phyloP scores from a whole-genome alignment of 2,888 invertebrate species.

The Stenodera caucasica region DNA sequence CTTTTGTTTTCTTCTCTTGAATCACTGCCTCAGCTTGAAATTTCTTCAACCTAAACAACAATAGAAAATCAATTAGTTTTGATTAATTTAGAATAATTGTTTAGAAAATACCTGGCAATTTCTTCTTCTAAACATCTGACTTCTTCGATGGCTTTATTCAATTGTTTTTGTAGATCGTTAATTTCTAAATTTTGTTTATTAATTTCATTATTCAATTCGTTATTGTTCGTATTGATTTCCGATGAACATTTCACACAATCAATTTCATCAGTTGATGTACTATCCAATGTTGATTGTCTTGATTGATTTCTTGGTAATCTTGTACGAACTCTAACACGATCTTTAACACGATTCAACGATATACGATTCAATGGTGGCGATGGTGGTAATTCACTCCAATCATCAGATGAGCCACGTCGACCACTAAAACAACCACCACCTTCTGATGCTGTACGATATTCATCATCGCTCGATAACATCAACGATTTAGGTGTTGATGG shows the following conservation, averaged over 20 bases:
- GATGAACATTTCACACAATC: conserved; percentile 49
- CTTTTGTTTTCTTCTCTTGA: conserved; percentile 76
- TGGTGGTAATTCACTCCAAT: conserved; percentile 78
- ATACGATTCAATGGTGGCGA: conserved; percentile 67
- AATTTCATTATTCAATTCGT: conserved; percentile 54
- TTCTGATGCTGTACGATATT: conserved; percentile 85
- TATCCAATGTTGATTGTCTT: conserved; percentile 66
- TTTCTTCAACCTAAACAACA: conserved; percentile 62
- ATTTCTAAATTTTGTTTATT: conserved; percentile 67
- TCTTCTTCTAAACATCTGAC: conserved; percentile 72
- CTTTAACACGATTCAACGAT: conserved; percentile 67
- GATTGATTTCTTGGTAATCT: conserved; percentile 52
- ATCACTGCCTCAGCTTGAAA: conserved; percentile 70
- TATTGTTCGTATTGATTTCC: conserved; percentile 25
- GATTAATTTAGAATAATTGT: conserved; percentile 1
- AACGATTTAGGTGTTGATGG: conserved; percentile 69
- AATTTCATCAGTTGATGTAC: conserved; percentile 64
- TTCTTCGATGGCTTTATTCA: conserved; percentile 65
- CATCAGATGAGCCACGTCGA: conserved; percentile 73
- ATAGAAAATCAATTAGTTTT: not conserved
- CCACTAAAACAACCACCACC: conserved; percentile 60
- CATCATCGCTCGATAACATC: conserved; percentile 82
- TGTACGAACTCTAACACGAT: conserved; percentile 53
- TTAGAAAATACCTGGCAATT: conserved; percentile 58
- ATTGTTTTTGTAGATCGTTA: conserved; percentile 70